A percentile compares a stretch with the other conserved stretches of the same genome.
phyloP scores from a whole-genome alignment of 2,888 invertebrate species.

The Pyrgus malvae region DNA sequence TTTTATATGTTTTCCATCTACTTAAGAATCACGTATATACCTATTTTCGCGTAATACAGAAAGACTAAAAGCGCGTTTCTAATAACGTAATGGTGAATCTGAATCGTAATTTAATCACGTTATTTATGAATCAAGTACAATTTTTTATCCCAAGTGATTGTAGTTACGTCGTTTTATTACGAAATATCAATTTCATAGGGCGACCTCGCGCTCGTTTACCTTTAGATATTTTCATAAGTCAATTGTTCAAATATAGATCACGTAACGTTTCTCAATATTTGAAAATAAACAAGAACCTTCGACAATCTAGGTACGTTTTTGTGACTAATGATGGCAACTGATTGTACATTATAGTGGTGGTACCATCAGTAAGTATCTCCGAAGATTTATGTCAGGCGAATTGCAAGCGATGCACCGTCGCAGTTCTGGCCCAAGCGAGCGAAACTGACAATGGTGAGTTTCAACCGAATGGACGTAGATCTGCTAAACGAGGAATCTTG shows the following conservation, averaged over 20 bases:
- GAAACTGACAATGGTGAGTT: conserved; percentile 69
- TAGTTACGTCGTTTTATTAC: conserved; percentile 28
- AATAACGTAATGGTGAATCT: too few species aligned
- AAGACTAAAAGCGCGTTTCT: too few species aligned
- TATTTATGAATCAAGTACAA: too few species aligned
- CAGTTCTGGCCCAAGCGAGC: conserved; percentile 60
- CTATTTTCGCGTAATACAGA: too few species aligned
- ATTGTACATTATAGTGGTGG: conserved; percentile 48
- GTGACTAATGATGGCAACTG: conserved; percentile 8
- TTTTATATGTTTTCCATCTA: too few species aligned
- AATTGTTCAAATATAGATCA: conserved; percentile 43
- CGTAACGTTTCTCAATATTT: conserved; percentile 39
- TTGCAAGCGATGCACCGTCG: conserved; percentile 70
- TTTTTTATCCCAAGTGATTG: conserved; percentile 8
- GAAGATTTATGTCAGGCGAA: conserved; percentile 55
- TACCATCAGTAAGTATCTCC: conserved; percentile 56
- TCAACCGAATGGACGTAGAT: conserved; percentile 34
- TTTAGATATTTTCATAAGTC: conserved; percentile 41
- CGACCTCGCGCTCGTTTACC: conserved; percentile 51
- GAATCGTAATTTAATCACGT: too few species aligned
- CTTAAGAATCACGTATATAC: too few species aligned
- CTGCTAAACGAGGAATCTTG: conserved; percentile 30
- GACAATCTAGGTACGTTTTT: background rate
- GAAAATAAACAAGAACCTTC: conserved; percentile 13
- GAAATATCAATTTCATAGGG: conserved; percentile 34